Evolutionary conservation across 2,797 vertebrate species (phyloP).

Genomic region (Lutjanus argentimaculatus): DNA sequence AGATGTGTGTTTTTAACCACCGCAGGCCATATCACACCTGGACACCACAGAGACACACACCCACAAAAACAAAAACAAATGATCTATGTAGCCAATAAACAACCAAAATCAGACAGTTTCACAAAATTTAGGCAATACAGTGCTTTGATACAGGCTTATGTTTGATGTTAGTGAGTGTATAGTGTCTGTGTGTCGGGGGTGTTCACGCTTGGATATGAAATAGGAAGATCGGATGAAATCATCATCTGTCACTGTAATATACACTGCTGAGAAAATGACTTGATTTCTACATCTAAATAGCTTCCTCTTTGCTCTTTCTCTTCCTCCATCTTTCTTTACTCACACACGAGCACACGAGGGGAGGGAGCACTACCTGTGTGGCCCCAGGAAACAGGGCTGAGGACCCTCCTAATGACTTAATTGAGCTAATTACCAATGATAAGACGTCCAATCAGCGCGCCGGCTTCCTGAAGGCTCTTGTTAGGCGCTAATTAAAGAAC

Average conservation of each 20-base stretch:
- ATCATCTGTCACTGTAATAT: constrained; percentile 5
- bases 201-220: not conserved
- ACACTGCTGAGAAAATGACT: constrained; percentile 36
- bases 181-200: not conserved
- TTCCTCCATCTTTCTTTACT: constrained; percentile 1
- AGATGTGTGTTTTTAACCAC: constrained; percentile 83
- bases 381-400: constrained; percentile 79
- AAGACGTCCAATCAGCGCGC: constrained; percentile 86
- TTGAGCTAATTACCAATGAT: constrained; percentile 87
- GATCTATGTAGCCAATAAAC: constrained; percentile 50
- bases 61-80: constrained; percentile 47
- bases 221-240: constrained; percentile 3
- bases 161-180: not conserved
- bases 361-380: constrained; percentile 73
- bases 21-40: constrained; percentile 83
- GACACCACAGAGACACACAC: constrained; percentile 68
- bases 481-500: constrained; percentile 88
- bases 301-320: constrained; percentile 8
- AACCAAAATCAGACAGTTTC: constrained; percentile 23
- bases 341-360: constrained; percentile 32
- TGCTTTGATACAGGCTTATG: not conserved
- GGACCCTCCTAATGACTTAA: constrained; percentile 87
- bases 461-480: constrained; percentile 86
- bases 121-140: not conserved
- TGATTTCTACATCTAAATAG: constrained; percentile 29